Base-by-base conservation (phyloP, 2,888 invertebrate genomes). In the Epiblema foenella region DNA sequence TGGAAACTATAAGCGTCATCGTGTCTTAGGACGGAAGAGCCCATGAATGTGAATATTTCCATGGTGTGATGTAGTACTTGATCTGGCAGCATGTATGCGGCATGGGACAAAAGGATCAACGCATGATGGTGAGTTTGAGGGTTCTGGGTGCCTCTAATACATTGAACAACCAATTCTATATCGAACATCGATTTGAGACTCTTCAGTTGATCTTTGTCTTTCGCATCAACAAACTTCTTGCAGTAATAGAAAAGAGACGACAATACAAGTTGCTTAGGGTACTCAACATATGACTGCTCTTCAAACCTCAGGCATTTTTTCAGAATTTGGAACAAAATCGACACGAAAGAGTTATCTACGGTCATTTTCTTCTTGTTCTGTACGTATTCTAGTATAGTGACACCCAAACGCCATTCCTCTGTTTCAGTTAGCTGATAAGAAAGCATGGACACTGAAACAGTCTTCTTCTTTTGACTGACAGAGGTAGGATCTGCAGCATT, bases 41-140 rank as follows among this genome's bases (percentile, higher is more conserved):
- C 99, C 96, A 99, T 98, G 83, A 99, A 99, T 0, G 99, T 99
- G 85, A 99, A 99, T 78, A 99, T 97, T 24, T 98, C 96, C 96
- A 99, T 98, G 4, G 99, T 97, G 81, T 99, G 98, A 83, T 98
- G 97, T 17, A 99, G 90, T 0, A 99, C 98, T 89, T 97, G 96
- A 73, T 96, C 95, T 0, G 98, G 98, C 70, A 97, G 94, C 81
- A 97, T 94, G 37, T 94, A 94, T 0, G 98, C 97, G 15, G 97
- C 96, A 70, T 96, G 95, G 0, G 97, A 95, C 1, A 99, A 93
- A 0, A 99, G 94, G 39, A 98, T 94, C 68, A 99, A 91, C 0
- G 99, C 98, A 80, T 98, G 98, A 80, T 99, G 97, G 83, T 99
- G 99, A 0, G 99, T 98, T 89, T 99, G 98, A 0, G 98, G 98